A percentile compares a stretch with the other conserved stretches of the same genome.
Conservation (phyloP, 2,888 invertebrate species). For the Calameuta idolon region DNA sequence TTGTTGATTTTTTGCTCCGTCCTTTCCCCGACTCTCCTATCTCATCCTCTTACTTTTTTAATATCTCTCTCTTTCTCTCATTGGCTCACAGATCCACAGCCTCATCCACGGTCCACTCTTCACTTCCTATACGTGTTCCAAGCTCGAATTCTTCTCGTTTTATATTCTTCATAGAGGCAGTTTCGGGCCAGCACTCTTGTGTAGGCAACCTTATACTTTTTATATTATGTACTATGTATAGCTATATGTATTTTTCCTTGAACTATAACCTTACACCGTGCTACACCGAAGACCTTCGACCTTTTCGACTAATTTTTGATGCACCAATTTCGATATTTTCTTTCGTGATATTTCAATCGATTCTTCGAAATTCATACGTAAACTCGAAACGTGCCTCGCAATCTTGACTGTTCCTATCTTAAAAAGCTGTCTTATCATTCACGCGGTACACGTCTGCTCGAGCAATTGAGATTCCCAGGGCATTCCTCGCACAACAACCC, state of each 20-base stretch:
- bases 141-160: constrained; percentile 1
- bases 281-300: neutral
- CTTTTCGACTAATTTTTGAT: neutral
- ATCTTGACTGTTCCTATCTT: neutral
- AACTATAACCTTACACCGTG: neutral
- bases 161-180: neutral
- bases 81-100: constrained; percentile 3
- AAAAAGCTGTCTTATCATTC: neutral
- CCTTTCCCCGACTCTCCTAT: constrained; percentile 29
- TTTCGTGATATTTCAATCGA: neutral
- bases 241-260: neutral
- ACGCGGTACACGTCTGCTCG: neutral
- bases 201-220: neutral
- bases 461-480: neutral
- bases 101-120: constrained; percentile 14
- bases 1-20: constrained; percentile 41
- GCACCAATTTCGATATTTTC: neutral
- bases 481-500: neutral
- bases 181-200: neutral
- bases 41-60: constrained; percentile 8
- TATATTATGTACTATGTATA: neutral
- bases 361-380: neutral
- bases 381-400: too few species aligned
- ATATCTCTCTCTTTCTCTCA: constrained; percentile 3
- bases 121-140: constrained; percentile 3